phyloP scores from a whole-genome alignment of 2,888 invertebrate genomes.

The Euspilapteryx auroguttella region DNA sequence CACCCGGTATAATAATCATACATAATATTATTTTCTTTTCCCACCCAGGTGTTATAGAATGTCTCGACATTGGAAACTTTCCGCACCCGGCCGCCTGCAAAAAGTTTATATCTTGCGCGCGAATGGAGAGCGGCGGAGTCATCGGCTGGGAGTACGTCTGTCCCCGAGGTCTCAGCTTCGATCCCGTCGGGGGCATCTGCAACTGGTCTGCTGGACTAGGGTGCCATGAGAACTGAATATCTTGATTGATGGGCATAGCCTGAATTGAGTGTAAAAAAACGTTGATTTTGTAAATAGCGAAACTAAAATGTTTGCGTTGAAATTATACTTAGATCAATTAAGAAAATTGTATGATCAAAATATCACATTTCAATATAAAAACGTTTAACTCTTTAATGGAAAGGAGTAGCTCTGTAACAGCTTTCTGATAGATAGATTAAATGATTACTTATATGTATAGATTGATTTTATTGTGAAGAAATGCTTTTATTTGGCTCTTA shows the following conservation, averaged over 20 bases:
- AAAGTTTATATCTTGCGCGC: conserved; percentile 89
- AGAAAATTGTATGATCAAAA: too few relatives aligned
- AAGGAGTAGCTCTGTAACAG: too few relatives aligned
- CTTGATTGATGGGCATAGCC: conserved; percentile 6
- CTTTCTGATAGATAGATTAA: too few relatives aligned
- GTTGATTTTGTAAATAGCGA: background rate
- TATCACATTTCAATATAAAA: too few relatives aligned
- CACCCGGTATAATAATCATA: too few relatives aligned
- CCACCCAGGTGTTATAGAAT: conserved; percentile 71
- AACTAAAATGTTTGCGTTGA: too few relatives aligned
- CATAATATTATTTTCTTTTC: conserved; percentile 2
- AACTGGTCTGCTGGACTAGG: conserved; percentile 86
- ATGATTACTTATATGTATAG: too few relatives aligned
- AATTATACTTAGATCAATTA: too few relatives aligned
- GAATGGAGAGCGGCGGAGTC: conserved; percentile 73
- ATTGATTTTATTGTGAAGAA: too few relatives aligned
- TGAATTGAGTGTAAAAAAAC: background rate
- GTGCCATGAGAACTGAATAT: conserved; percentile 63
- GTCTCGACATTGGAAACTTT: conserved; percentile 88
- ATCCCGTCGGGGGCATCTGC: conserved; percentile 88
- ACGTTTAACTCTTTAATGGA: too few relatives aligned
- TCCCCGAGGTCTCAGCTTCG: conserved; percentile 82
- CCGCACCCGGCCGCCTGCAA: conserved; percentile 89
- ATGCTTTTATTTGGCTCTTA: too few relatives aligned
- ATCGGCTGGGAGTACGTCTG: conserved; percentile 89